A percentile compares a stretch with the other conserved stretches of the same genome.
phyloP scores from a whole-genome alignment of 2,113 vertebrate species.

The Psephotus haematonotus region DNA sequence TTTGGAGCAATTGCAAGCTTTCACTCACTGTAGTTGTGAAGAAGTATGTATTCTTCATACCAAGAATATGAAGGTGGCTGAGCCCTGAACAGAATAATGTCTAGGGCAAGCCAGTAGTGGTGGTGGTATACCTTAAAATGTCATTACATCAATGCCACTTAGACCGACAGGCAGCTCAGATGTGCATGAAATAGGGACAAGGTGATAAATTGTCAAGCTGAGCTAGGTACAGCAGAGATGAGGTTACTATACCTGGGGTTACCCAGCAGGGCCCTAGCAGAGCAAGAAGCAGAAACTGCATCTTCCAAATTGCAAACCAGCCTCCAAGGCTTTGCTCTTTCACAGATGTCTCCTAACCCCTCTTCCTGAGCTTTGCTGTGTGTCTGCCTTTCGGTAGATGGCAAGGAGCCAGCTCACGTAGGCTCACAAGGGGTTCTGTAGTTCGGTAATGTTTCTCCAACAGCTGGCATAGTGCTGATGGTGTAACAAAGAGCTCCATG shows the following conservation, averaged over 20 bases:
- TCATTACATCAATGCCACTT: not conserved
- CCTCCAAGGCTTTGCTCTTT: not conserved
- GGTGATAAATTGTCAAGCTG: not conserved
- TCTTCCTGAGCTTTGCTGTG: not conserved
- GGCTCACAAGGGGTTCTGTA: not conserved
- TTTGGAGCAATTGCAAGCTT: not conserved
- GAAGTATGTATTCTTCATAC: not conserved
- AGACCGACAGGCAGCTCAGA: not conserved
- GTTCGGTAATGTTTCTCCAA: not conserved
- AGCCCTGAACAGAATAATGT: not conserved
- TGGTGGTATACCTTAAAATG: not conserved
- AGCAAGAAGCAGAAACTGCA: not conserved
- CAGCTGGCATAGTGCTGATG: not conserved
- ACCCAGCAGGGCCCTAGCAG: not conserved
- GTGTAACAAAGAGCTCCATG: not conserved
- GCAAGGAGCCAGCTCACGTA: not conserved
- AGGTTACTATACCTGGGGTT: not conserved
- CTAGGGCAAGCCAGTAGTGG: not conserved
- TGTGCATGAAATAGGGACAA: not conserved
- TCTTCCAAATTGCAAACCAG: not conserved
- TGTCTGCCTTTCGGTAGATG: not conserved
- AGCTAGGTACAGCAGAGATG: not conserved
- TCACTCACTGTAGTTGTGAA: not conserved
- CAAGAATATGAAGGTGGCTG: not conserved
- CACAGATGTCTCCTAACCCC: accelerated